A percentile compares a stretch with the other conserved stretches of the same genome.
phyloP scores from a whole-genome alignment of 2,113 vertebrate species.

The Ornithorhynchus anatinus region DNA sequence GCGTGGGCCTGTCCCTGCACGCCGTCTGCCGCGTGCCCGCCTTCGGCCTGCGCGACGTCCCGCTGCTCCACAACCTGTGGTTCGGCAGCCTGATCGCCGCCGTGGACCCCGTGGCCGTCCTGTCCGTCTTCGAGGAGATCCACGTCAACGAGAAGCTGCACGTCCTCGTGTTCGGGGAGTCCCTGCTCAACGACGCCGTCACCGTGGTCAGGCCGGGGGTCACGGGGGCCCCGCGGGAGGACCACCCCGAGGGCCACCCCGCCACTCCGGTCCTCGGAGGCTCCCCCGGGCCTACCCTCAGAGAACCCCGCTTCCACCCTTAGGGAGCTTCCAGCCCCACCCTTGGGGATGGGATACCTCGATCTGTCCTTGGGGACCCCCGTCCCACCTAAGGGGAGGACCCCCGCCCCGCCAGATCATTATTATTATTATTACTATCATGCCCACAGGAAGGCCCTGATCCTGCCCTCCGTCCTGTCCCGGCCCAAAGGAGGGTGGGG shows the following conservation, averaged over 20 bases:
- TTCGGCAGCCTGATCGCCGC: conserved; percentile 80
- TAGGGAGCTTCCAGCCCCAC: too few species aligned
- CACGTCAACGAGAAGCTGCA: conserved; percentile 84
- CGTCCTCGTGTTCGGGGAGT: conserved; percentile 83
- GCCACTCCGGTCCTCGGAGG: too few species aligned
- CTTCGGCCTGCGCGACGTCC: conserved; percentile 72
- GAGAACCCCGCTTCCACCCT: too few species aligned
- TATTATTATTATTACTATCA: too few species aligned
- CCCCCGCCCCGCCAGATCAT: too few species aligned
- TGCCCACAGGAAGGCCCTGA: too few species aligned
- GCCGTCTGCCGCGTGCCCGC: conserved; percentile 76
- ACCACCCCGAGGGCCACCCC: background rate
- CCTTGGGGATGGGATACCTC: too few species aligned
- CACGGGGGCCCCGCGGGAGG: accelerated
- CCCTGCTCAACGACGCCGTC: conserved; percentile 79
- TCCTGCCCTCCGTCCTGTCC: too few species aligned
- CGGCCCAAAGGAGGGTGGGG: too few species aligned
- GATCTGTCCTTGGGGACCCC: too few species aligned
- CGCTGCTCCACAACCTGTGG: conserved; percentile 81
- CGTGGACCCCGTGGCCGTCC: conserved; percentile 77
- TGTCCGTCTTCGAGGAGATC: conserved; percentile 85
- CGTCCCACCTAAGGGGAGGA: too few species aligned
- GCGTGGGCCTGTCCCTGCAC: conserved; percentile 78
- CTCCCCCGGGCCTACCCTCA: too few species aligned
- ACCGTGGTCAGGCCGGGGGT: conserved; percentile 72